Evolutionary conservation across 2,797 vertebrate species (phyloP).

Genomic region (Phrynocephalus guinanensis): DNA sequence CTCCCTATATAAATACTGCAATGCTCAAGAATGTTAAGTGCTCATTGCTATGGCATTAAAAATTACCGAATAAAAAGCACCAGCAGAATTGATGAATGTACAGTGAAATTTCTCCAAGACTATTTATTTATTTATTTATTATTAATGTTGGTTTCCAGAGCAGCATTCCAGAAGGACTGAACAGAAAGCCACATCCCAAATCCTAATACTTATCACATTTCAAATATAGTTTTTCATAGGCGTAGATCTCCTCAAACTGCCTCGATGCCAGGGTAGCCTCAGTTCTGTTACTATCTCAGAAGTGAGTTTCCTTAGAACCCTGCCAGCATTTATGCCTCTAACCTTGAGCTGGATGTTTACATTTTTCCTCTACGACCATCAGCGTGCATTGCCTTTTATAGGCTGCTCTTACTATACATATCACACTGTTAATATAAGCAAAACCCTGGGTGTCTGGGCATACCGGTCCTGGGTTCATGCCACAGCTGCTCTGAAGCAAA

Average conservation of each 20-base stretch:
- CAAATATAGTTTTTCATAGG: not conserved
- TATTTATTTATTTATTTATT: not conserved
- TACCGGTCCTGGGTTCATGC: conserved; percentile 32
- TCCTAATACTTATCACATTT: not conserved
- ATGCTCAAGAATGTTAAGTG: not conserved
- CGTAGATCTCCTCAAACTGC: not conserved
- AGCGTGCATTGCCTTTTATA: conserved; percentile 62
- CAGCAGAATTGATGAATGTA: not conserved
- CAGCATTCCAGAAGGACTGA: not conserved
- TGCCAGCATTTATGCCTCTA: not conserved
- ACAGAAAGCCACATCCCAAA: no score
- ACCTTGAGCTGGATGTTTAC: conserved; percentile 61
- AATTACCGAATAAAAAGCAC: not conserved
- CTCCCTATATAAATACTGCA: no score
- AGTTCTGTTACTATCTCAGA: not conserved
- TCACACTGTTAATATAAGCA: conserved; percentile 65
- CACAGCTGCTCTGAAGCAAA: conserved; percentile 13
- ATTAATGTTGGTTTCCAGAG: not conserved
- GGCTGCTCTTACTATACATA: conserved; percentile 56
- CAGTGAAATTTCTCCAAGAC: not conserved
- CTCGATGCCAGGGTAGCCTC: not conserved
- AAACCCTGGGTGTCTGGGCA: conserved; percentile 51
- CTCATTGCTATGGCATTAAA: not conserved
- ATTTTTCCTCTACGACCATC: conserved; percentile 55
- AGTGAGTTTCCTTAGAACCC: not conserved